Conservation (phyloP, 2,797 vertebrate genomes). For the Crocidura indochinensis region DNA sequence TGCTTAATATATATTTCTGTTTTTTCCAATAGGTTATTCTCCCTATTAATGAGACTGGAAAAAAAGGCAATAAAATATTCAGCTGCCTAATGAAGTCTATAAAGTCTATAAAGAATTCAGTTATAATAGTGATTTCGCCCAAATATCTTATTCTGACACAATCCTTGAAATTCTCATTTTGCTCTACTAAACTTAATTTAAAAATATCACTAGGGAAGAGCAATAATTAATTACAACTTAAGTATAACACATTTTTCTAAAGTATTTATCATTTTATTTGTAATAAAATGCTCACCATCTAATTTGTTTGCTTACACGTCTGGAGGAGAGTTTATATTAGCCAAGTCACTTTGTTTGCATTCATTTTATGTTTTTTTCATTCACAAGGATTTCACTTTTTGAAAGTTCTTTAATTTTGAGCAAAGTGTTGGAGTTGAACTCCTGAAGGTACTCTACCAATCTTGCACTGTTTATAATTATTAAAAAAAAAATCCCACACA, state of each 20-base stretch:
- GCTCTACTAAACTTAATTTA: background rate
- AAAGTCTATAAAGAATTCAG: slow-evolving; percentile 49
- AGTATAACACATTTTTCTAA: slow-evolving; percentile 4
- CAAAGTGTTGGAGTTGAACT: background rate
- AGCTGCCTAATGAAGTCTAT: slow-evolving; percentile 22
- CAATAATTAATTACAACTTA: slow-evolving; percentile 28
- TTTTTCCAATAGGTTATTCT: slow-evolving; percentile 62
- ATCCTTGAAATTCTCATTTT: background rate
- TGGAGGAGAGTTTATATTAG: background rate
- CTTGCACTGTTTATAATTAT: background rate
- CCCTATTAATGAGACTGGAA: slow-evolving; percentile 69
- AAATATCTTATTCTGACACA: slow-evolving; percentile 19
- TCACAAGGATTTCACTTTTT: slow-evolving; percentile 7
- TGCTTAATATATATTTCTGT: slow-evolving; percentile 58
- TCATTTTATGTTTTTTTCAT: slow-evolving; percentile 40
- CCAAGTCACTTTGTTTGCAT: background rate
- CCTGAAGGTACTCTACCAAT: background rate
- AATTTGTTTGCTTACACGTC: background rate
- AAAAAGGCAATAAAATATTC: slow-evolving; percentile 67
- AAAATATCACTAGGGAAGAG: slow-evolving; percentile 26
- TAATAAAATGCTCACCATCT: background rate
- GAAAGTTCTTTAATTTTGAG: slow-evolving; percentile 32
- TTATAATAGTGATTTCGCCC: background rate
- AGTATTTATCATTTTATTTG: background rate
- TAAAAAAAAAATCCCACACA: background rate